Evolutionary conservation across 2,113 vertebrate genomes (phyloP).

Genomic region (Speoplatyrhinus poulsoni): DNA sequence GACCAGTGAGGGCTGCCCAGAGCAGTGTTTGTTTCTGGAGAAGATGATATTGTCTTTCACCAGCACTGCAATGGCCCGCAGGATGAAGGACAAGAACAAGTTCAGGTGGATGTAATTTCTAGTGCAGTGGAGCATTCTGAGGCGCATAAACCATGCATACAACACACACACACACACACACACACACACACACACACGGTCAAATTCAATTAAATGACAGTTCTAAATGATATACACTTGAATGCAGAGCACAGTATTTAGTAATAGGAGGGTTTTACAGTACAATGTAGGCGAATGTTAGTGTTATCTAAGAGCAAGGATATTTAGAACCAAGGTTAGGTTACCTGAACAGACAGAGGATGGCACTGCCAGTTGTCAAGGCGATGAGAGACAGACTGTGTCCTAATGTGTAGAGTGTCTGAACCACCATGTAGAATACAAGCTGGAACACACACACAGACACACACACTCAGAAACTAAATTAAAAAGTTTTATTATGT

Average conservation of each 20-base stretch:
- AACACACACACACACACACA: background rate
- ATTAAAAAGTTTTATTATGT: no score
- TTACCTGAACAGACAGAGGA: slow-evolving; percentile 88
- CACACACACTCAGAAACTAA: background rate
- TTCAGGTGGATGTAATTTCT: slow-evolving; percentile 95
- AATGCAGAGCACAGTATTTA: no score
- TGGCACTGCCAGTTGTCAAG: slow-evolving; percentile 84
- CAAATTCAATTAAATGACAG: background rate
- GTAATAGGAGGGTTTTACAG: no score
- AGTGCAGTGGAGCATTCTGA: slow-evolving; percentile 91
- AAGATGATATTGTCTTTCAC: slow-evolving; percentile 88
- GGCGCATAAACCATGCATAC: background rate
- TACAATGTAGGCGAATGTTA: no score
- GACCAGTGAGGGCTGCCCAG: slow-evolving; percentile 69
- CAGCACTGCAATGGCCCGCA: slow-evolving; percentile 86
- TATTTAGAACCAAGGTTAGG: no score
- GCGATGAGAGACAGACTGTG: slow-evolving; percentile 88
- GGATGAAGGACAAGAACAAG: slow-evolving; percentile 92
- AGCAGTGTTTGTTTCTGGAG: slow-evolving; percentile 68
- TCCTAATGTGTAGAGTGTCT: slow-evolving; percentile 88
- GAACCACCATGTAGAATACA: slow-evolving; percentile 85
- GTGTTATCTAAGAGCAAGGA: no score
- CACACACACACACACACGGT: slow-evolving; percentile 10
- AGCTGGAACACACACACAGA: slow-evolving; percentile 62
- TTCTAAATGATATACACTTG: no score